Percentiles rank a stretch among this genome's conserved stretches.
Evolutionary conservation across 1,140 invertebrate species (phyloP).

Genomic region (Himalopsyche phryganea): DNA sequence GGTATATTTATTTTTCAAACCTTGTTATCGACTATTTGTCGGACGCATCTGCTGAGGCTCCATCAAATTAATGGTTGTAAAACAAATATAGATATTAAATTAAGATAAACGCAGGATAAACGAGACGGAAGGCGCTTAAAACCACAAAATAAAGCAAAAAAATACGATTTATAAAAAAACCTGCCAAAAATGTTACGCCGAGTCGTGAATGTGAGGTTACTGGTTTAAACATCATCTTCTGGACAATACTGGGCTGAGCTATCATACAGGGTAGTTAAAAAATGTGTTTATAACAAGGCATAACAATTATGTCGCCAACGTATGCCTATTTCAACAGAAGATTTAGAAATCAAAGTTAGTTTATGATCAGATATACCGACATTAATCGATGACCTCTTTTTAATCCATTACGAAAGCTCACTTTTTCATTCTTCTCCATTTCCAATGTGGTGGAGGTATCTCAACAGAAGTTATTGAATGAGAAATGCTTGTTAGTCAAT

Average conservation of each 20-base stretch:
- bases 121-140: conserved; percentile 10
- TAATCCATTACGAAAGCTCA: too few relatives aligned
- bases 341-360: too few relatives aligned
- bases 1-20: background rate
- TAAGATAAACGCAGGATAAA: conserved; percentile 32
- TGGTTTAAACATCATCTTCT: conserved; percentile 11
- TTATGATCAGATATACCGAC: too few relatives aligned
- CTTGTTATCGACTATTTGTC: conserved; percentile 2
- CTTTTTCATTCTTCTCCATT: too few relatives aligned
- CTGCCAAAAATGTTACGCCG: conserved; percentile 4
- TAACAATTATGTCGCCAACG: too few relatives aligned
- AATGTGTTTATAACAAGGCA: too few relatives aligned
- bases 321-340: too few relatives aligned
- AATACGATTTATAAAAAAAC: conserved; percentile 18
- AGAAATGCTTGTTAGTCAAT: too few relatives aligned
- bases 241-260: conserved; percentile 4
- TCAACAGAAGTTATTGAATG: too few relatives aligned
- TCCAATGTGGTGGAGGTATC: too few relatives aligned
- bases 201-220: conserved; percentile 8
- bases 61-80: conserved; percentile 29
- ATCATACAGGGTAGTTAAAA: background rate
- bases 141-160: conserved; percentile 17
- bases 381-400: too few relatives aligned
- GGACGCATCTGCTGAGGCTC: conserved; percentile 9
- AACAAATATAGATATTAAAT: conserved; percentile 34